These are phyloP conservation scores for Tetranychus truncatus DNA, from an alignment of 2,888 invertebrate species.

Conservation along the genomic window DNA sequence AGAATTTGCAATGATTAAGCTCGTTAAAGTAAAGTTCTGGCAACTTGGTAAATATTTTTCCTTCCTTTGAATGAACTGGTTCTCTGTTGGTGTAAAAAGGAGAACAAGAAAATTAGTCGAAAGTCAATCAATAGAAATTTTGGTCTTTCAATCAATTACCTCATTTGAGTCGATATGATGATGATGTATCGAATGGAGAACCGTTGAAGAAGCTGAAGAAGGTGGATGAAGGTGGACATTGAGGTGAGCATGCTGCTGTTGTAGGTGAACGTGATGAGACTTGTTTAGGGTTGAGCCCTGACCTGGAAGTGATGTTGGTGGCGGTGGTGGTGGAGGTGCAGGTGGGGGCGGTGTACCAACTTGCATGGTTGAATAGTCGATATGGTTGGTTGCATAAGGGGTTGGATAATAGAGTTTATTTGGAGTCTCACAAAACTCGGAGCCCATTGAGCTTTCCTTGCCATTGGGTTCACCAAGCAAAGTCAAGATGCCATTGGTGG, in stretches of 20 bases:
- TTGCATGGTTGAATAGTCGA: background rate
- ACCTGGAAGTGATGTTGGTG: background rate
- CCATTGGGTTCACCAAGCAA: background rate
- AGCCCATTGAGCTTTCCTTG: background rate
- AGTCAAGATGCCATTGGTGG: background rate
- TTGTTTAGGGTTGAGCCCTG: background rate
- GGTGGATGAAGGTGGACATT: background rate
- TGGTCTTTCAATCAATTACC: background rate
- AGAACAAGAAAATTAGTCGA: background rate
- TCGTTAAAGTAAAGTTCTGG: background rate
- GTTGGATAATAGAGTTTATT: conserved; percentile 8
- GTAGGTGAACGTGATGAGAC: background rate
- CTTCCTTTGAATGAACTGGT: background rate
- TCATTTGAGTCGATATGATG: background rate
- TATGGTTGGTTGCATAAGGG: conserved; percentile 8
- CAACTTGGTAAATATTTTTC: background rate
- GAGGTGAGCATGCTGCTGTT: background rate
- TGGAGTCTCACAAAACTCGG: background rate
- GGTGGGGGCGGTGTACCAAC: background rate
- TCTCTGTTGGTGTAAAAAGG: background rate
- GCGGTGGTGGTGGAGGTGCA: background rate
- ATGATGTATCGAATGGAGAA: background rate
- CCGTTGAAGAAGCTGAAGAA: background rate
- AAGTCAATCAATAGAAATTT: background rate
- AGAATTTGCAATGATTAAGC: background rate